Evolutionary conservation across 2,797 vertebrate species (phyloP).

Genomic region (Hozukius guyotensis): DNA sequence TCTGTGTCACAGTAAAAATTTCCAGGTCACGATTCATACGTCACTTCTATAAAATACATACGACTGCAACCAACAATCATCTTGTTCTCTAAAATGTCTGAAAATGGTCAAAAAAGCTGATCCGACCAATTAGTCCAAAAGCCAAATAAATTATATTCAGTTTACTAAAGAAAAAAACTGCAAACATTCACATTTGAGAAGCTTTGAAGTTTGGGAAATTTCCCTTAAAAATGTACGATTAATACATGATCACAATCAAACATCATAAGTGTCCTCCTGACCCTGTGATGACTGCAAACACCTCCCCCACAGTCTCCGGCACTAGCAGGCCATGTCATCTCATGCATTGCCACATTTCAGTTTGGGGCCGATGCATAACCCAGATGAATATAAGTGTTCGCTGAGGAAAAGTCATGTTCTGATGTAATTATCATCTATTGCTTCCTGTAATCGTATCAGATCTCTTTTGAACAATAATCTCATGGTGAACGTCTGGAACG

Average conservation of each 20-base stretch:
- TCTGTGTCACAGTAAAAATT: not conserved
- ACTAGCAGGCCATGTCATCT: conserved; percentile 57
- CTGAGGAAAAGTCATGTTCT: conserved; percentile 88
- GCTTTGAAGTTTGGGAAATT: not conserved
- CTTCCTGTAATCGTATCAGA: conserved; percentile 96
- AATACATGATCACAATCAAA: not conserved
- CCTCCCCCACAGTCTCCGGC: not conserved
- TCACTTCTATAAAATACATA: not conserved
- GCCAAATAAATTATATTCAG: not conserved
- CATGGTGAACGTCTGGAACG: conserved; percentile 91
- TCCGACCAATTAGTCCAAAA: not conserved
- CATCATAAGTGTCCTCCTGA: conserved; percentile 29
- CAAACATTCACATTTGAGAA: not conserved
- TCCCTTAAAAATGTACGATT: not conserved
- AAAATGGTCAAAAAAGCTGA: not conserved
- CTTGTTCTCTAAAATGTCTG: not conserved
- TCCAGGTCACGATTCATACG: not conserved
- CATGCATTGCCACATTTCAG: conserved; percentile 76
- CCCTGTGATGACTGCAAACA: conserved; percentile 49
- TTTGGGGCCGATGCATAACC: conserved; percentile 80
- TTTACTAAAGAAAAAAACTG: not conserved
- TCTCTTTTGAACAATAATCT: conserved; percentile 94
- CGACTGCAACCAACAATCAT: not conserved
- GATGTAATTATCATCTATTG: conserved; percentile 98
- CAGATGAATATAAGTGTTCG: conserved; percentile 85